Evolutionary conservation across 2,113 vertebrate species (phyloP), one percentile per base, ranked within the genome.

Genomic region (Vulpes lagopus): DNA sequence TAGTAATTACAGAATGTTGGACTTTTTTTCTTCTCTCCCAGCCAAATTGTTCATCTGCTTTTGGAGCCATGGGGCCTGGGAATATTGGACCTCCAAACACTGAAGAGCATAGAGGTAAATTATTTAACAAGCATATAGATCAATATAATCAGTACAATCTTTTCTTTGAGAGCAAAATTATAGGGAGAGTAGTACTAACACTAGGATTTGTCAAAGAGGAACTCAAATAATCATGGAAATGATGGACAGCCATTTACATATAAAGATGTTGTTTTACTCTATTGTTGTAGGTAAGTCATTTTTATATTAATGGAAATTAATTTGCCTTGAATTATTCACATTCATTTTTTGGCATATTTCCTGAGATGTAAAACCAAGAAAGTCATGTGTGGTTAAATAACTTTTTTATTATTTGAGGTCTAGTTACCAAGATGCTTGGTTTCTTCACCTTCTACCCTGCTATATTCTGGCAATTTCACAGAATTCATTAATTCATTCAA

Each of bases 61-160:
- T 89, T 64, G 96, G 95, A 94, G 73, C 96, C 73, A 96, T 98
- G 96, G 57, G 89, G 35, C 97, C 97, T 89, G 97, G 97, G 16
- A 82, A 97, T 96, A 98, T 98, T 98, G 97, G 97, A 74, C 88
- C 94, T 71, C 69, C 92, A 62, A 79, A 96, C 95, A 67, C 0
- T 60, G 83, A 98, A 89, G 94, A 83, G 7, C 0, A 35, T 27
- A 59, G 79, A 94, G 67, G 98, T 97, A 96, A 96, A 67, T 92
- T 95, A 71, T 89, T 91, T 89, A 97, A 73, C 69, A 88, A 88
- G 25, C 35, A 64, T 87, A 69, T 57, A 84, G 35, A 87, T 60
- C 84, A 96, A 65, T 92, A 87, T 51, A 89, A 83, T 80, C 20
- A 91, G 35, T 92, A 78, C 15, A 82, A 57, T 84, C 20, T 91